These are phyloP conservation scores for Hypotaenidia okinawae DNA, from an alignment of 2,797 vertebrate species.

Conservation along the genomic window DNA sequence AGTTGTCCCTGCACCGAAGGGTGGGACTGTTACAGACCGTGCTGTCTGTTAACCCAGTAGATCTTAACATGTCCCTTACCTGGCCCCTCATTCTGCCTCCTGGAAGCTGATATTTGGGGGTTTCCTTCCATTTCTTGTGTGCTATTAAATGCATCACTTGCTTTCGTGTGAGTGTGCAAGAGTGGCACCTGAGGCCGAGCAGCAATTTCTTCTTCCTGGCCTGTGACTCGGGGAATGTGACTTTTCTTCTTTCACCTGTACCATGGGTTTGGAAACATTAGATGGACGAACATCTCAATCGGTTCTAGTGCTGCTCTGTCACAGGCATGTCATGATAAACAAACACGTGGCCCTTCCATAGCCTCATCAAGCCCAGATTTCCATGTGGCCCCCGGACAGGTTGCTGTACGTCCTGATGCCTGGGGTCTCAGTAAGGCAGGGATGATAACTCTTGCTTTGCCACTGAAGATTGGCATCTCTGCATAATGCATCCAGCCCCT, in stretches of 20 bases:
- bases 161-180: rapidly evolving
- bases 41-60: background rate
- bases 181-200: background rate
- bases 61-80: background rate
- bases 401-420: rapidly evolving
- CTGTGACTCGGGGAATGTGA: background rate
- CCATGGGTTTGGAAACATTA: background rate
- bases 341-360: background rate
- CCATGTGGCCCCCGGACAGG: rapidly evolving
- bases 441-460: background rate
- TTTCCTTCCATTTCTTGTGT: background rate
- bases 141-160: background rate
- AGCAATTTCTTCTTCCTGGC: background rate
- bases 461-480: background rate
- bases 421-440: background rate
- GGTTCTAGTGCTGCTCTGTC: background rate
- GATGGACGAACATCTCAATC: background rate
- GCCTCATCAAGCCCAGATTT: background rate
- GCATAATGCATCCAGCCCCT: background rate
- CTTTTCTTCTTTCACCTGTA: background rate
- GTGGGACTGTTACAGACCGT: background rate
- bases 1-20: background rate
- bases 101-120: background rate
- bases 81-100: background rate
- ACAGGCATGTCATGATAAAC: rapidly evolving